phyloP scores from a whole-genome alignment of 2,113 vertebrate species.

The Thalassoma bifasciatum region DNA sequence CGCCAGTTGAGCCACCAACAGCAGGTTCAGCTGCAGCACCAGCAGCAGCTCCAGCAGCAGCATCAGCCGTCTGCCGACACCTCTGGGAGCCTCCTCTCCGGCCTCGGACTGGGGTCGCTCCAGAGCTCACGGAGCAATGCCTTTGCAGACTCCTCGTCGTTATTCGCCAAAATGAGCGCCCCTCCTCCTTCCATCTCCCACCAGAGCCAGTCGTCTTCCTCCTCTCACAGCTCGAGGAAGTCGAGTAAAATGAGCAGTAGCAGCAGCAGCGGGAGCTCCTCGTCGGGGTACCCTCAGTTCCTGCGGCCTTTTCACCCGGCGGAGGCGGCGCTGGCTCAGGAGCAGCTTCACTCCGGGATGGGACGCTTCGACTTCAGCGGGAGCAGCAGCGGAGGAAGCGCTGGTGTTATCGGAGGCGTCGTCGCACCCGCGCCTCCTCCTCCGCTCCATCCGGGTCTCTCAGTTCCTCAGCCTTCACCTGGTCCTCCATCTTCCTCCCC shows the following conservation, averaged over 20 bases:
- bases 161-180: slow-evolving; percentile 85
- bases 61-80: slow-evolving; percentile 79
- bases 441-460: slow-evolving; percentile 82
- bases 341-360: slow-evolving; percentile 85
- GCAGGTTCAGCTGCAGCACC: slow-evolving; percentile 85
- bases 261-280: slow-evolving; percentile 69
- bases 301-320: slow-evolving; percentile 84
- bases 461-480: slow-evolving; percentile 82
- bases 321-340: slow-evolving; percentile 84
- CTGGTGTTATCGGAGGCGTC: slow-evolving; percentile 80
- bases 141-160: slow-evolving; percentile 83
- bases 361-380: slow-evolving; percentile 84
- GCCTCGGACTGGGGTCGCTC: slow-evolving; percentile 81
- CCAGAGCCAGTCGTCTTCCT: slow-evolving; percentile 81
- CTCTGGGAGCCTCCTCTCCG: slow-evolving; percentile 82
- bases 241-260: slow-evolving; percentile 84
- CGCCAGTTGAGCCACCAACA: slow-evolving; percentile 85
- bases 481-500: slow-evolving; percentile 80
- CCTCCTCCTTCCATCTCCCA: slow-evolving; percentile 82
- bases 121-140: slow-evolving; percentile 82
- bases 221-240: slow-evolving; percentile 84
- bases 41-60: slow-evolving; percentile 85
- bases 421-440: slow-evolving; percentile 82
- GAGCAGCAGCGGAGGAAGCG: slow-evolving; percentile 65
- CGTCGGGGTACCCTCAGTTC: slow-evolving; percentile 84